A percentile compares a stretch with the other conserved stretches of the same genome.
phyloP scores from a whole-genome alignment of 2,797 vertebrate genomes.

The Numenius phaeopus region DNA sequence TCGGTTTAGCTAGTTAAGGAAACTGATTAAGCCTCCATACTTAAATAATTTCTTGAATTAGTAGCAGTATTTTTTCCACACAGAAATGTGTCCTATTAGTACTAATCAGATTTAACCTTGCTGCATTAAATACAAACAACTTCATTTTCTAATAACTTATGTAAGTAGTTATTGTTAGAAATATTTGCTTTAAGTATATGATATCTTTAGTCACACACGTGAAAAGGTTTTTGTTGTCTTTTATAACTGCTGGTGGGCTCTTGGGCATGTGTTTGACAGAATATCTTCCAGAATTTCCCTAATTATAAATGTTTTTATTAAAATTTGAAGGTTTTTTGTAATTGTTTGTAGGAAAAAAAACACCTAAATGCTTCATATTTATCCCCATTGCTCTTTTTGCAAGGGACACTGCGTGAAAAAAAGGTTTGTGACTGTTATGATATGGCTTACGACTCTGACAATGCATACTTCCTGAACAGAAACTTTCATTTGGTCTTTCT shows the following conservation, averaged over 20 bases:
- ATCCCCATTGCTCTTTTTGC: not conserved
- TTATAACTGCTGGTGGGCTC: not conserved
- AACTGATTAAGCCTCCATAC: not conserved
- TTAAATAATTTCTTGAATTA: not conserved
- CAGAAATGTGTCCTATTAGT: not conserved
- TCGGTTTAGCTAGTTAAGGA: not conserved
- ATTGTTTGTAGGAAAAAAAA: not conserved
- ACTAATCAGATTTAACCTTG: not conserved
- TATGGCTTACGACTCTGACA: not conserved
- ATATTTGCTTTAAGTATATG: not conserved
- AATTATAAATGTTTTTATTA: not conserved
- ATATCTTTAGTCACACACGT: not conserved
- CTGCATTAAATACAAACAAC: not conserved
- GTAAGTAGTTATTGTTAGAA: not conserved
- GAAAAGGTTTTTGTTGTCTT: not conserved
- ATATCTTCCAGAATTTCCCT: not conserved
- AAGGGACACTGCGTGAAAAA: fast-evolving
- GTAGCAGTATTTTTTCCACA: not conserved
- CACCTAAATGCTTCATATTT: fast-evolving
- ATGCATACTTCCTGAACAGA: not conserved
- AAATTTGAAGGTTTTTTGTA: not conserved
- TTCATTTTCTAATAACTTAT: not conserved
- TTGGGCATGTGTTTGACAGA: not conserved
- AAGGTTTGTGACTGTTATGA: not conserved
- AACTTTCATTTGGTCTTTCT: not conserved